A percentile compares a stretch with the other conserved stretches of the same genome.
phyloP scores from a whole-genome alignment of 2,797 vertebrate species.

The Poeciliopsis turneri region DNA sequence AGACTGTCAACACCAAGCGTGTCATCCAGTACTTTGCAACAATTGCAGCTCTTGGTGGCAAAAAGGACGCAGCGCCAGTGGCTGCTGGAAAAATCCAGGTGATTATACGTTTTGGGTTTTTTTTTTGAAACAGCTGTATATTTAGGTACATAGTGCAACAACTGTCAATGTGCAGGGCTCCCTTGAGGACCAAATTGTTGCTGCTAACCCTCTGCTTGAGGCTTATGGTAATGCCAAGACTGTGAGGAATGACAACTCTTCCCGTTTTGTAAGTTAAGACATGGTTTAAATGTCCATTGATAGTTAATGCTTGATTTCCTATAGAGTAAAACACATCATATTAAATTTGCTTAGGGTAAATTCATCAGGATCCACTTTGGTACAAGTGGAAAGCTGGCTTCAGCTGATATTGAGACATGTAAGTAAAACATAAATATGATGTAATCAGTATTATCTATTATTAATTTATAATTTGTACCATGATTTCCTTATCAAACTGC shows the following conservation, averaged over 20 bases:
- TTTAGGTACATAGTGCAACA: not conserved
- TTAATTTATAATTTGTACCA: not conserved
- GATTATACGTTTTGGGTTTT: too few species aligned
- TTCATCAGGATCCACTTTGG: constrained; percentile 37
- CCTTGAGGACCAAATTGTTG: constrained; percentile 80
- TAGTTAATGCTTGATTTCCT: not conserved
- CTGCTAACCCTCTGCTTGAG: constrained; percentile 68
- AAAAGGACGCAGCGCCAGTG: constrained; percentile 73
- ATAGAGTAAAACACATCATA: not conserved
- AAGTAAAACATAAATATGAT: not conserved
- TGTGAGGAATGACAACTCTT: constrained; percentile 88
- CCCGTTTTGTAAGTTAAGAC: constrained; percentile 68
- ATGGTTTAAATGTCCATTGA: constrained; percentile 13
- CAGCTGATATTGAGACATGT: constrained; percentile 35
- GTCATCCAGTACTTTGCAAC: constrained; percentile 76
- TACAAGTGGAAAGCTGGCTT: constrained; percentile 47
- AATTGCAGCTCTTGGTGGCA: constrained; percentile 51
- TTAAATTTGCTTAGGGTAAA: not conserved
- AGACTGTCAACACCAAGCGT: constrained; percentile 76
- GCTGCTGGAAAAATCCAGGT: constrained; percentile 53
- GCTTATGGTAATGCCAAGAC: constrained; percentile 90
- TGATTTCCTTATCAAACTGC: not conserved
- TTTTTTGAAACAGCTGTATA: too few species aligned
- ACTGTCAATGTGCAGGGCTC: constrained; percentile 24
- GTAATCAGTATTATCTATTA: not conserved